Evolutionary conservation across 1,140 invertebrate species (phyloP).

Genomic region (Drosophila rufa): DNA sequence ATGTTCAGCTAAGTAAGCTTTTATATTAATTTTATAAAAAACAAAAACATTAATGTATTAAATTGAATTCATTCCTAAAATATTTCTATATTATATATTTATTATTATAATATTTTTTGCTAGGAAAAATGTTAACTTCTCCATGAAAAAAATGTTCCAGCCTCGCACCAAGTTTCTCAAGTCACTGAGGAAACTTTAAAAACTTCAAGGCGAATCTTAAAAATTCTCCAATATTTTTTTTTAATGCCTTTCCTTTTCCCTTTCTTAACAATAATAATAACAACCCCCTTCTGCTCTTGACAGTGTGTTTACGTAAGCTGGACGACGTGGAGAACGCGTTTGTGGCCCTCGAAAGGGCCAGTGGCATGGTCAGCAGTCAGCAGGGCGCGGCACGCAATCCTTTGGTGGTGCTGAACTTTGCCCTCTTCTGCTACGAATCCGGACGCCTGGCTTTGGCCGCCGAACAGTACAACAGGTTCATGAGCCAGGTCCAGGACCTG

Average conservation of each 20-base stretch:
- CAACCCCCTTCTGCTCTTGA: not conserved
- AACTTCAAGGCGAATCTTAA: too few relatives aligned
- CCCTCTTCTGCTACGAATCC: slow-evolving; percentile 77
- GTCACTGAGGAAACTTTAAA: too few relatives aligned
- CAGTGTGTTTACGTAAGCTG: slow-evolving; percentile 85
- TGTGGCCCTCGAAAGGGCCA: slow-evolving; percentile 83
- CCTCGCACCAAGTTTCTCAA: too few relatives aligned
- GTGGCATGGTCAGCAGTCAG: slow-evolving; percentile 33
- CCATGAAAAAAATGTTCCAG: too few relatives aligned
- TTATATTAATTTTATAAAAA: too few relatives aligned
- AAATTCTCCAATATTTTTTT: not conserved
- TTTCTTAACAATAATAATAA: slow-evolving; percentile 2
- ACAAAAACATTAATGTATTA: too few relatives aligned
- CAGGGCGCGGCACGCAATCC: slow-evolving; percentile 62
- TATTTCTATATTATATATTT: too few relatives aligned
- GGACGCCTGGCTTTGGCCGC: slow-evolving; percentile 65
- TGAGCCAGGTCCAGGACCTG: slow-evolving; percentile 73
- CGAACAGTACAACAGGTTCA: slow-evolving; percentile 77
- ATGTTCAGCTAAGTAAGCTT: too few relatives aligned
- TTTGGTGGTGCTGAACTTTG: slow-evolving; percentile 77
- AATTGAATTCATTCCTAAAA: too few relatives aligned
- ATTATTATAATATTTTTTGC: too few relatives aligned
- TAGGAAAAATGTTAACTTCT: too few relatives aligned
- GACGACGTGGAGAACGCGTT: slow-evolving; percentile 85
- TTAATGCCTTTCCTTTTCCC: not conserved